Percentiles rank a stretch among this genome's conserved stretches.
These are phyloP conservation scores for Andrena praecox DNA, from an alignment of 2,888 invertebrate species.

Conservation along the genomic window DNA sequence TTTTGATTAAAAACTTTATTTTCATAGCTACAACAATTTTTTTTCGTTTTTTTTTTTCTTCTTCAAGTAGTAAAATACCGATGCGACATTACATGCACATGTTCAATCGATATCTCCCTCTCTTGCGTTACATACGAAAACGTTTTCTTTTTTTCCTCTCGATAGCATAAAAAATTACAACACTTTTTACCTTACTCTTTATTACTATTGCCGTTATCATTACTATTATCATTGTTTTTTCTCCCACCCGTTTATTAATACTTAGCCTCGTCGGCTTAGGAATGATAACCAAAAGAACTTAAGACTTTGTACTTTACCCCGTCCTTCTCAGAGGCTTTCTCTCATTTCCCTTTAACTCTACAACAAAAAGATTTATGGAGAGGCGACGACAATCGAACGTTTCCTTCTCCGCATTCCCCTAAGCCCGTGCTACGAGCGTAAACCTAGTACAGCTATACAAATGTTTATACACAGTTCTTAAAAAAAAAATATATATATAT, in stretches of 20 bases:
- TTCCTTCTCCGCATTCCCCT: neutral
- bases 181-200: constrained; percentile 18
- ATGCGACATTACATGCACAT: constrained; percentile 47
- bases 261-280: constrained; percentile 39
- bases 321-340: constrained; percentile 8
- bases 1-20: constrained; percentile 62
- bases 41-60: constrained; percentile 9
- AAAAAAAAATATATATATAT: neutral
- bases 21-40: constrained; percentile 57
- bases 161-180: constrained; percentile 53
- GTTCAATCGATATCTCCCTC: constrained; percentile 26
- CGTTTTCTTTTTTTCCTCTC: neutral
- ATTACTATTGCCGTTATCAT: neutral
- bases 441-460: neutral
- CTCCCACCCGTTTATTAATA: constrained; percentile 19
- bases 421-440: neutral
- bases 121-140: constrained; percentile 38
- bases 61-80: constrained; percentile 38
- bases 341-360: constrained; percentile 6
- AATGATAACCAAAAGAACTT: constrained; percentile 33
- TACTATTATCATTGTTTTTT: neutral
- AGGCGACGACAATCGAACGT: neutral
- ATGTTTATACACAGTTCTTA: constrained; percentile 13
- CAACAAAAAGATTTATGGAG: neutral
- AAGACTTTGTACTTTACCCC: constrained; percentile 48